Evolutionary conservation across 1,140 invertebrate species (phyloP), one percentile per base, ranked within the genome.

Genomic region (Bombus waltoni): DNA sequence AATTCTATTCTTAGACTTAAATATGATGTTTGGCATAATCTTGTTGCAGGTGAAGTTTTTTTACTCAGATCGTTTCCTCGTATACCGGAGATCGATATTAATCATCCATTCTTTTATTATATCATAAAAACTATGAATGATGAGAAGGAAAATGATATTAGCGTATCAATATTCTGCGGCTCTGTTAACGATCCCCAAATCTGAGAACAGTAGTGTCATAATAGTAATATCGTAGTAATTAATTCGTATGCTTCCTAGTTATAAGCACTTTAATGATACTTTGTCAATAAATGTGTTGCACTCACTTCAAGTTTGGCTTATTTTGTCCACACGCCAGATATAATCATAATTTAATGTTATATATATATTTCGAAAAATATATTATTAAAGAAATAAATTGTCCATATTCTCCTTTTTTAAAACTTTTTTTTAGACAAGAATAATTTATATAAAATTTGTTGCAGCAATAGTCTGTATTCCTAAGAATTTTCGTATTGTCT

Each of bases 51-150:
- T 53, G 0, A 32, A 32, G 32, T 32, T 32, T 32, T 32, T 0
- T 32, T 32, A 32, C 1, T 32, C 32, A 32, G 32, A 32, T 32
- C 32, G 32, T 1, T 32, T 32, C 32, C 32, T 32, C 32, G 32
- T 82, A 5, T 28, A 18, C 18, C 40, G 5, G 4, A 86, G n/a
- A n/a, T 80, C 42, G 65, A 72, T 73, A 1, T 57, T 11, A 2
- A 11, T n/a, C 62, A n/a, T 2, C 79, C 79, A 38, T 86, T 86
- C 15, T 15, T 32, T 38, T 86, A 75, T 75, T 32, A 28, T 35
- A 74, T 86, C 8, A 10, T 81, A 68, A 28, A 74, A 68, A 13
- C 9, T 5, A 10, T 18, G 4, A 25, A 40, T 3, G 47, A 72
- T 3, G 28, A 22, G 32, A 10, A 47, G 0, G 44, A 10, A 35